phyloP scores from a whole-genome alignment of 2,888 invertebrate species.

The Sisyra nigra region DNA sequence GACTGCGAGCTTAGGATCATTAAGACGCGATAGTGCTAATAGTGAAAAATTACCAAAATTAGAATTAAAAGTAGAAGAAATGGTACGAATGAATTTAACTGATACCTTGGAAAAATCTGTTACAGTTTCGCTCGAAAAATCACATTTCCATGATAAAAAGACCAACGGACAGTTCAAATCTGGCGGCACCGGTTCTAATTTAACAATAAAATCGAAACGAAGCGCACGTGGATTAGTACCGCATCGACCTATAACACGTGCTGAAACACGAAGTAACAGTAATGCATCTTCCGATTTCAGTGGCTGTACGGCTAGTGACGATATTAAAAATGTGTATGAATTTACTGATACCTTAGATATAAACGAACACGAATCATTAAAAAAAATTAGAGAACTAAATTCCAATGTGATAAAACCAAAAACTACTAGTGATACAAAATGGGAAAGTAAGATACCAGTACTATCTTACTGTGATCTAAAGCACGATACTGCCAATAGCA shows the following conservation, averaged over 20 bases:
- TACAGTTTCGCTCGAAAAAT: not conserved
- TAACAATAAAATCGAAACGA: conserved; percentile 6
- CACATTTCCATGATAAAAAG: not conserved
- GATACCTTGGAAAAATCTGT: not conserved
- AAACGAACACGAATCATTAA: conserved; percentile 14
- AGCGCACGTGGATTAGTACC: conserved; percentile 6
- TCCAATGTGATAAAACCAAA: conserved; percentile 3
- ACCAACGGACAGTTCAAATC: conserved; percentile 4
- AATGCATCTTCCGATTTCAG: conserved; percentile 15
- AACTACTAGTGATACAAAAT: conserved; percentile 15
- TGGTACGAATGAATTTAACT: conserved; percentile 5
- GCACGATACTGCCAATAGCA: conserved; percentile 3
- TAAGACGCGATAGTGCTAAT: not conserved
- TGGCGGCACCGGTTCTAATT: not conserved
- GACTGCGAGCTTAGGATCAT: conserved; percentile 8
- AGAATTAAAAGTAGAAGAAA: conserved; percentile 8
- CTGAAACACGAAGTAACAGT: conserved; percentile 15
- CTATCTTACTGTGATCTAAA: conserved; percentile 1
- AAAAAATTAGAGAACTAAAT: conserved; percentile 11
- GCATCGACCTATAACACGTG: conserved; percentile 13
- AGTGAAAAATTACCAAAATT: conserved; percentile 2
- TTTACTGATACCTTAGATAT: conserved; percentile 31
- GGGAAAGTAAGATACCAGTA: conserved; percentile 19
- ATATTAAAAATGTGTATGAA: conserved; percentile 33
- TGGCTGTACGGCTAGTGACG: conserved; percentile 12